Conservation (phyloP, 92 coral and sea anemone species). For the Galaxea fascicularis region DNA sequence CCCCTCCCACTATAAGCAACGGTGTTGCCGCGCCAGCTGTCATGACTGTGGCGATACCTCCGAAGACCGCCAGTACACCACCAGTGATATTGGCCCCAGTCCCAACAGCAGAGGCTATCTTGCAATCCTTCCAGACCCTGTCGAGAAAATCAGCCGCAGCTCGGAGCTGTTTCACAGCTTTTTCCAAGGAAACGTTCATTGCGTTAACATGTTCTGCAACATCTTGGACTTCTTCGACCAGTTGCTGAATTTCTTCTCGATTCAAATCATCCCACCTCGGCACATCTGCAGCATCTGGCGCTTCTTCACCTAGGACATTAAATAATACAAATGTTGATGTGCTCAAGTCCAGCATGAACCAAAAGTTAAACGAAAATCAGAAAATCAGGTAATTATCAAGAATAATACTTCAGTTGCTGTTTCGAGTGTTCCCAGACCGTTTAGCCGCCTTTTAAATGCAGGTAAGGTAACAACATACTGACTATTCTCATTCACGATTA, state of each 20-base stretch:
- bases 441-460: too few relatives aligned
- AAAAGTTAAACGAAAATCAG: too few relatives aligned
- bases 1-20: constrained; percentile 12
- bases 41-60: constrained; percentile 38
- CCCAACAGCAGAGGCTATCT: constrained; percentile 41
- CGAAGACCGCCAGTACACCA: constrained; percentile 17
- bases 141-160: constrained; percentile 32
- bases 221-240: constrained; percentile 18
- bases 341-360: too few relatives aligned
- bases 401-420: too few relatives aligned
- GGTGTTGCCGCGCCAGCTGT: constrained; percentile 43
- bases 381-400: too few relatives aligned
- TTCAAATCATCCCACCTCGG: constrained; percentile 1
- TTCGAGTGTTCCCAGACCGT: too few relatives aligned
- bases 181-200: constrained; percentile 8
- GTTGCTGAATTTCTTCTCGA: constrained; percentile 21
- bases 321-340: too few relatives aligned
- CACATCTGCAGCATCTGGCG: not conserved
- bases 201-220: not conserved
- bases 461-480: too few relatives aligned
- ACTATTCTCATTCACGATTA: too few relatives aligned
- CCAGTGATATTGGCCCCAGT: constrained; percentile 16
- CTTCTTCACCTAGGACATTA: not conserved
- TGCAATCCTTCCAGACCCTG: constrained; percentile 41
- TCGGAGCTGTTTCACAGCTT: constrained; percentile 11